phyloP scores from a whole-genome alignment of 2,888 invertebrate genomes.

The Chymomyza fuscimana region DNA sequence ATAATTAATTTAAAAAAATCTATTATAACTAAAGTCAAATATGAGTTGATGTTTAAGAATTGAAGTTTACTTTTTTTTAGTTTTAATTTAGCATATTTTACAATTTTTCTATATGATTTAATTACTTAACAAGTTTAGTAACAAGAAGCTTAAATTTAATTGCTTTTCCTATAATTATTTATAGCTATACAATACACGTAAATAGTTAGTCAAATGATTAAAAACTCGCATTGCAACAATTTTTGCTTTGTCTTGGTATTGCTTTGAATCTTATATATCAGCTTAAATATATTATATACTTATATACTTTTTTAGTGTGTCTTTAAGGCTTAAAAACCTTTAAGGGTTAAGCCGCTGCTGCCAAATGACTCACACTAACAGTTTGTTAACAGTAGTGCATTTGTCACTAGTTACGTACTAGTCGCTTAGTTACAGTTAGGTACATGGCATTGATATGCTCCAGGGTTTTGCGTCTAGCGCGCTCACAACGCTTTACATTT shows the following conservation, averaged over 20 bases:
- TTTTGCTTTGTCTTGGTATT: constrained; percentile 15
- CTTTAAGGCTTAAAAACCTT: neutral
- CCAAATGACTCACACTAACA: neutral
- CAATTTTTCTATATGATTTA: neutral
- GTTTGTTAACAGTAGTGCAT: neutral
- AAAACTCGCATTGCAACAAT: neutral
- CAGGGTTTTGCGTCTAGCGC: neutral
- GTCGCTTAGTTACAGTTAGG: neutral
- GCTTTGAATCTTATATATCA: constrained; percentile 44
- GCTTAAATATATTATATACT: constrained; percentile 37
- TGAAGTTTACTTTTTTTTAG: constrained; percentile 7
- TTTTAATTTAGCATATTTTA: constrained; percentile 3
- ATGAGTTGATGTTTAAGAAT: constrained; percentile 28
- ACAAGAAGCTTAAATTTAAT: constrained; percentile 5
- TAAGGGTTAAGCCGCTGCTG: neutral
- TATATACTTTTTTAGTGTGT: constrained; percentile 9
- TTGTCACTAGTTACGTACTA: neutral
- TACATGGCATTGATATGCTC: neutral
- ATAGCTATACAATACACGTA: neutral
- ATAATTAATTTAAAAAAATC: neutral
- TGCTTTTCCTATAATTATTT: neutral
- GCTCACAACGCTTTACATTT: constrained; percentile 7
- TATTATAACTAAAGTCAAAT: constrained; percentile 18
- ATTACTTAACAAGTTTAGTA: neutral
- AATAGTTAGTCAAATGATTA: neutral